Evolutionary conservation across 64 coral and sea anemone genomes (phyloP), one percentile per base, ranked within the genome.

Genomic region (Montipora sp.): DNA sequence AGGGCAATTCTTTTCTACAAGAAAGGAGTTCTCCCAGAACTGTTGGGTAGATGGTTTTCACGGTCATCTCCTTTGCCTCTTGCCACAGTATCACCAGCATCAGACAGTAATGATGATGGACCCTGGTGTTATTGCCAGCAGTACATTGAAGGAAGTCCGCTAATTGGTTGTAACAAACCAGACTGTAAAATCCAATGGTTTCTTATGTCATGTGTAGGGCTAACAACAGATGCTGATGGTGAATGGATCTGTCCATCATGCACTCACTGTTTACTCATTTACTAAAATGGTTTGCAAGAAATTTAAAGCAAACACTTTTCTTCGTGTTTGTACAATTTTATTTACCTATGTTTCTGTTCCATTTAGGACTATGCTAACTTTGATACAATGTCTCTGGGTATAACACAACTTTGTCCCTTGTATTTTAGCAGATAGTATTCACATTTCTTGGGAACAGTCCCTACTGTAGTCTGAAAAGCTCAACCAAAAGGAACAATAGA

Each of bases 171-270:
- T 80, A 77, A 90, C 61, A 90, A 90, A 27, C 59, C 9, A 23
- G 78, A 77, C 59, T 90, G 89, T 48, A 47, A 49, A 69, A 69
- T 90, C 51, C 21, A 90, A 53, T 90, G 89, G 89, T 90, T 68
- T 74, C 89, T 71, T 55, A 80, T 90, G 89, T 51, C 57, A 58
- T 90, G 89, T 81, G 21, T 90, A 5, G 70, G 51, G 15, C 21
- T 90, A 47, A 78, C 77, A 80, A 68, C 47, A 68, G 77, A 80
- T 22, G 77, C 89, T 80, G 78, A 90, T 90, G 77, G 77, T 46
- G 77, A 90, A 66, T 81, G 89, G 77, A 48, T 80, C 68, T 90
- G 27, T 36, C 27, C 27, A 77, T 16, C 76, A 55, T 55, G 51
- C 51, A 55, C 51, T 55, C 51, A 55, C 1, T 55, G 51, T 36